Evolutionary conservation across 2,888 invertebrate genomes (phyloP).

Genomic region (Acrobasis consociella): DNA sequence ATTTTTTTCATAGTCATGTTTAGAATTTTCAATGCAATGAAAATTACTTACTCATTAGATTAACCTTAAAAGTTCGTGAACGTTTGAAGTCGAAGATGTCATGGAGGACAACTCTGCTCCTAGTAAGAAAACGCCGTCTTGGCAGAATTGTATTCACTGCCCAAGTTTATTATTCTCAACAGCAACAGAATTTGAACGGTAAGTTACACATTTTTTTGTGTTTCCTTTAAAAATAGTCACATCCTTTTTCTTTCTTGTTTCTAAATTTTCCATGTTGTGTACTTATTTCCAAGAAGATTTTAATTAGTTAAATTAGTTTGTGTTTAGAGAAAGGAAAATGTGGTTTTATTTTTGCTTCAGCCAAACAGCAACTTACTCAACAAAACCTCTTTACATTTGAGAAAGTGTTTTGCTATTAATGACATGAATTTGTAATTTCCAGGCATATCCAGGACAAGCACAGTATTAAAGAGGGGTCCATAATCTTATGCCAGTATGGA

Average conservation of each 20-base stretch:
- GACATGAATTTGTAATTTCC: conserved; percentile 46
- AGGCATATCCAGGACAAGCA: conserved; percentile 91
- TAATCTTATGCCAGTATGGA: conserved; percentile 93
- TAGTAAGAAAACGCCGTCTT: conserved; percentile 69
- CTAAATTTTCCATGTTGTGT: conserved; percentile 2
- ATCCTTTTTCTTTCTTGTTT: background rate
- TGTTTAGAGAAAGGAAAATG: too few species aligned
- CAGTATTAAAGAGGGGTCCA: conserved; percentile 92
- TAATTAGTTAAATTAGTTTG: too few species aligned
- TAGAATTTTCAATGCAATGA: background rate
- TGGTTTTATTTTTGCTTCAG: background rate
- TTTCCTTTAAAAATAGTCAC: conserved; percentile 21
- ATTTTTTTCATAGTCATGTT: background rate
- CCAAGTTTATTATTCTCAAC: conserved; percentile 81
- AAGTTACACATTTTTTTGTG: conserved; percentile 45
- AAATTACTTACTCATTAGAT: background rate
- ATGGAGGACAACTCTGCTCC: conserved; percentile 72
- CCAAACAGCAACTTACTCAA: background rate
- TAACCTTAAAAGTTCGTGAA: background rate
- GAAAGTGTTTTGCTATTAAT: background rate
- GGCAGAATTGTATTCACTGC: conserved; percentile 85
- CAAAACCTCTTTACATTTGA: background rate
- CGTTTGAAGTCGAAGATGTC: conserved; percentile 60
- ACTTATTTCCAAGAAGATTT: too few species aligned
- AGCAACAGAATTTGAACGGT: conserved; percentile 84